Percentiles rank a stretch among this genome's conserved stretches.
These are phyloP conservation scores for Drosophila athabasca DNA, from an alignment of 1,140 invertebrate species.

Conservation along the genomic window DNA sequence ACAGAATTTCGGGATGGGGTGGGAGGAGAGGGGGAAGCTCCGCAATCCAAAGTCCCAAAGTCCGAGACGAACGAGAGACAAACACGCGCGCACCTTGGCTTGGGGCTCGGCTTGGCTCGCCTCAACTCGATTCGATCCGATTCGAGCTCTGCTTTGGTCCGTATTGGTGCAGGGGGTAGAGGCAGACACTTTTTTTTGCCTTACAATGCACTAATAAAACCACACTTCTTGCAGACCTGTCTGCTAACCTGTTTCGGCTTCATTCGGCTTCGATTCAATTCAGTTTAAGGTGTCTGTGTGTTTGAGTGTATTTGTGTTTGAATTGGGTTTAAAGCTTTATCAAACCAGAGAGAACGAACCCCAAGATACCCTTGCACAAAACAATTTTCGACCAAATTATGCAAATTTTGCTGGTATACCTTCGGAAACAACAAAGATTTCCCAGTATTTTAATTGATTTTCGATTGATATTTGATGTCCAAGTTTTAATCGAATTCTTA, in stretches of 20 bases:
- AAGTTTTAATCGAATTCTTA: neutral
- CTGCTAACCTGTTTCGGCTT: slow-evolving; percentile 53
- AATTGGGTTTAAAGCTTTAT: too few species aligned
- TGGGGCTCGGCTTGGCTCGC: neutral
- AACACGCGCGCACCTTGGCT: slow-evolving; percentile 57
- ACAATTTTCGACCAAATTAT: too few species aligned
- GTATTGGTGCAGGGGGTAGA: neutral
- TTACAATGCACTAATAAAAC: slow-evolving; percentile 56
- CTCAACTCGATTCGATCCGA: too few species aligned
- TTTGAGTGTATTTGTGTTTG: too few species aligned
- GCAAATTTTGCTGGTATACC: too few species aligned
- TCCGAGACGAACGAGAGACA: slow-evolving; percentile 55
- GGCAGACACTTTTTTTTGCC: slow-evolving; percentile 14
- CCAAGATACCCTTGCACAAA: too few species aligned
- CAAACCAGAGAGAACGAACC: too few species aligned
- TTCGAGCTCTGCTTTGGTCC: too few species aligned
- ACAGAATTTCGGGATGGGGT: slow-evolving; percentile 25
- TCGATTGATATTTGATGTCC: too few species aligned
- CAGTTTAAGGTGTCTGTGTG: too few species aligned
- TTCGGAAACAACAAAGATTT: too few species aligned
- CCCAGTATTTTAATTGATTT: too few species aligned
- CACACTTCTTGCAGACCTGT: slow-evolving; percentile 48
- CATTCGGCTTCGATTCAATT: slow-evolving; percentile 8
- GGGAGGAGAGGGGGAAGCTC: slow-evolving; percentile 68
- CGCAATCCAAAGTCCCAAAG: slow-evolving; percentile 49